Evolutionary conservation across 2,888 invertebrate species (phyloP).

Genomic region (Aproaerema taeniolella): DNA sequence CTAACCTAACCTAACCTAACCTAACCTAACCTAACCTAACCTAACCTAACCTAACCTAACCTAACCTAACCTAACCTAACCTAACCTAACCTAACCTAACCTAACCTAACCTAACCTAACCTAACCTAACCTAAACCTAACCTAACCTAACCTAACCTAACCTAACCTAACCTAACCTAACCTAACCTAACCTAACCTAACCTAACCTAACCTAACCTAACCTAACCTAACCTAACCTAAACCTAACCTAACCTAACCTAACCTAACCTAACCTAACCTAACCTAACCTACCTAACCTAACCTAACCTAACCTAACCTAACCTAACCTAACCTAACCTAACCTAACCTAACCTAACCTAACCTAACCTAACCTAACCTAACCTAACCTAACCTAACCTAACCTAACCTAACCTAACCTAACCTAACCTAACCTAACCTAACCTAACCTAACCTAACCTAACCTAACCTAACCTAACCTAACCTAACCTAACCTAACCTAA

Average conservation of each 20-base stretch:
- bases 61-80: not conserved
- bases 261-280: not conserved
- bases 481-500: conserved; percentile 20
- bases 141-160: not conserved
- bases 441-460: conserved; percentile 17
- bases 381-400: conserved; percentile 19
- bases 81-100: not conserved
- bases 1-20: not conserved
- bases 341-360: conserved; percentile 21
- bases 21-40: not conserved
- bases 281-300: too few species aligned
- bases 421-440: conserved; percentile 18
- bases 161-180: not conserved
- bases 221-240: not conserved
- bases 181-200: not conserved
- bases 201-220: not conserved
- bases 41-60: not conserved
- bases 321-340: conserved; percentile 20
- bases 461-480: conserved; percentile 16
- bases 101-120: not conserved
- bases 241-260: not conserved
- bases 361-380: conserved; percentile 19
- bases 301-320: conserved; percentile 20
- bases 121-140: too few species aligned
- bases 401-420: conserved; percentile 19